Conservation (phyloP, 2,113 vertebrate species). For the Solea senegalensis region DNA sequence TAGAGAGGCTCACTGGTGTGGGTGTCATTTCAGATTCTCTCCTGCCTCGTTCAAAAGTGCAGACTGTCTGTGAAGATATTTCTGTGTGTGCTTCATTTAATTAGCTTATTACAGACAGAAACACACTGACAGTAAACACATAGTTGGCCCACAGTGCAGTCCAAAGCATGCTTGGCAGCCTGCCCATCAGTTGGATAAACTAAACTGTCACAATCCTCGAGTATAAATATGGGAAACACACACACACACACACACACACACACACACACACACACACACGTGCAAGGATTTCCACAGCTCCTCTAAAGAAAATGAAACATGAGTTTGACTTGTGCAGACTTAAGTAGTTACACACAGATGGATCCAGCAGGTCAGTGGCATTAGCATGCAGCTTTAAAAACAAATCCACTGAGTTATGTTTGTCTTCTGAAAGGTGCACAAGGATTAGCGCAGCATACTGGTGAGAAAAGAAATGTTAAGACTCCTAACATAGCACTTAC, state of each 20-base stretch:
- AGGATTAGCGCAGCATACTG: background rate
- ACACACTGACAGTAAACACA: constrained; percentile 45
- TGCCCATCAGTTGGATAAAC: constrained; percentile 20
- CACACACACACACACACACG: background rate
- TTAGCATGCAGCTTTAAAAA: background rate
- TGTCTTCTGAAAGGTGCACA: background rate
- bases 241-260: background rate
- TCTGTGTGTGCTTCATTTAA: constrained; percentile 42
- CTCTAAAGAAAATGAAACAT: constrained; percentile 1
- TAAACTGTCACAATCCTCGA: constrained; percentile 10
- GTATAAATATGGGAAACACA: background rate
- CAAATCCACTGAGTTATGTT: background rate
- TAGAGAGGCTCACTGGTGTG: constrained; percentile 21
- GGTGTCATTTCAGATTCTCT: constrained; percentile 43
- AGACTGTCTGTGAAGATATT: constrained; percentile 36
- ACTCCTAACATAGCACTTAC: too few species aligned
- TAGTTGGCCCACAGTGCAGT: constrained; percentile 4
- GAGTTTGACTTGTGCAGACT: background rate
- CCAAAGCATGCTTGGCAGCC: constrained; percentile 16
- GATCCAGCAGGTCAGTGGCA: background rate
- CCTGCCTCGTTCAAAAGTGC: constrained; percentile 11
- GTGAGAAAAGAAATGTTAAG: background rate
- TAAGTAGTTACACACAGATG: background rate
- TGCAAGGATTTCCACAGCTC: background rate
- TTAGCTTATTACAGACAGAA: constrained; percentile 46